Conservation (phyloP, 2,888 invertebrate species). For the Drosophila flavopinicola region DNA sequence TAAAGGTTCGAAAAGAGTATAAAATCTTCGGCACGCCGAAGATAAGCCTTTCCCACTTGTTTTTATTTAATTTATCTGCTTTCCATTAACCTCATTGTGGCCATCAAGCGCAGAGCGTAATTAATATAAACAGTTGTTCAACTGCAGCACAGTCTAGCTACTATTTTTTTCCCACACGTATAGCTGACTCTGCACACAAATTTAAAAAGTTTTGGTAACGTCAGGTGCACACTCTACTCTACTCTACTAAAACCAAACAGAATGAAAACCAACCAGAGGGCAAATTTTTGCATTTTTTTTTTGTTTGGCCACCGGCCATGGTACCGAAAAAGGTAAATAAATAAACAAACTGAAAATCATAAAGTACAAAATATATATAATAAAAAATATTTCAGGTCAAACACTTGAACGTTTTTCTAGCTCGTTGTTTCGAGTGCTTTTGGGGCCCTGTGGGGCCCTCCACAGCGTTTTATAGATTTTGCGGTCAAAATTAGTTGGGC, state of each 20-base stretch:
- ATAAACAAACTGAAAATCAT: conserved; percentile 32
- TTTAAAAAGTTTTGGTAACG: conserved; percentile 47
- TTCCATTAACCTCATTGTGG: conserved; percentile 21
- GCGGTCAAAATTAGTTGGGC: conserved; percentile 53
- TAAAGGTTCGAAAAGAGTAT: no score
- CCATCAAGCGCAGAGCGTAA: conserved; percentile 27
- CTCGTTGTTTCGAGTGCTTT: conserved; percentile 24
- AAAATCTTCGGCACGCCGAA: no score
- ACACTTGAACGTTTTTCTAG: conserved; percentile 42
- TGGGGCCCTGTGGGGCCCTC: conserved; percentile 9
- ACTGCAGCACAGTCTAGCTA: conserved; percentile 1
- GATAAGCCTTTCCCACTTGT: no score
- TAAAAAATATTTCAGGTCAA: conserved; percentile 58
- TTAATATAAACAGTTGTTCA: conserved; percentile 40
- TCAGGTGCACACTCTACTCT: conserved; percentile 32
- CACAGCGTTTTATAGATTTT: conserved; percentile 52
- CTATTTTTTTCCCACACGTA: neutral
- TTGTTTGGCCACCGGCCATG: conserved; percentile 4
- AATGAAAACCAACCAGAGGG: conserved; percentile 1
- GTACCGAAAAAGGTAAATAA: conserved; percentile 37
- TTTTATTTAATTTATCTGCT: conserved; percentile 9
- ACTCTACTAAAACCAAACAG: conserved; percentile 1
- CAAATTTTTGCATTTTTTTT: conserved; percentile 37
- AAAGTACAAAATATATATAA: conserved; percentile 37
- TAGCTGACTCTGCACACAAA: conserved; percentile 9